Base-by-base conservation (phyloP, 1,140 invertebrate genomes). In the Microplitis demolitor region DNA sequence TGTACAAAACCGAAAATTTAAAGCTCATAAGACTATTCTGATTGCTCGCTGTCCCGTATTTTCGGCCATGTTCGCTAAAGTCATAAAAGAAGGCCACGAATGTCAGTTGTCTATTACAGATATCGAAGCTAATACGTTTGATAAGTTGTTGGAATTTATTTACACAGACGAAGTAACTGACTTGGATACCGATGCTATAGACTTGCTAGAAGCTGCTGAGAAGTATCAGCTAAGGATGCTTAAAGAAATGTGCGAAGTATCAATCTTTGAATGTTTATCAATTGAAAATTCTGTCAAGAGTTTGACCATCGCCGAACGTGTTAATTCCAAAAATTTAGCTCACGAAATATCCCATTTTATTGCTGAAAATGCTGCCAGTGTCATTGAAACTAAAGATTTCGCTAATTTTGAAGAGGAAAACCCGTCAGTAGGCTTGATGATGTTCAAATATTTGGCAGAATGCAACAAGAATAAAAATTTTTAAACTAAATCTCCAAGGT, bases 161-260 rank as follows among this genome's bases (percentile, higher is more conserved):
- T 99, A 99, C 85, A 99, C 97, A 14, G 98, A 97, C 45, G 95
- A 96, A 86, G 94, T 96, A 61, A 92, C 94, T 54, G 97, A 98
- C 86, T 88, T 99, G 73, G 97, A 99, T 84, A 97, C 97, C 88
- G 98, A 99, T 97, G 97, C 97, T 50, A 97, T 98, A 86, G 96
- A 98, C 88, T 89, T 99, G 74, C 87, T 99, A 81, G 97, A 97
- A 53, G 98, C 97, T 74, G 97, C 98, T 61, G 97, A 99, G 87
- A 99, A 99, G 91, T 98, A 98, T 87, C 96, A 97, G 78, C 87
- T 99, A 68, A 97, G 99, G 83, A 92, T 97, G 89, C 90, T 99
- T 85, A 99, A 99, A 91, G 96, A 99, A 74, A 98, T 99, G 96
- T 99, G 98, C 88, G 98, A 99, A 88, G 97, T 99, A 88, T 96